Evolutionary conservation across 1,140 invertebrate genomes (phyloP).

Genomic region (Bathynomus jamesi): DNA sequence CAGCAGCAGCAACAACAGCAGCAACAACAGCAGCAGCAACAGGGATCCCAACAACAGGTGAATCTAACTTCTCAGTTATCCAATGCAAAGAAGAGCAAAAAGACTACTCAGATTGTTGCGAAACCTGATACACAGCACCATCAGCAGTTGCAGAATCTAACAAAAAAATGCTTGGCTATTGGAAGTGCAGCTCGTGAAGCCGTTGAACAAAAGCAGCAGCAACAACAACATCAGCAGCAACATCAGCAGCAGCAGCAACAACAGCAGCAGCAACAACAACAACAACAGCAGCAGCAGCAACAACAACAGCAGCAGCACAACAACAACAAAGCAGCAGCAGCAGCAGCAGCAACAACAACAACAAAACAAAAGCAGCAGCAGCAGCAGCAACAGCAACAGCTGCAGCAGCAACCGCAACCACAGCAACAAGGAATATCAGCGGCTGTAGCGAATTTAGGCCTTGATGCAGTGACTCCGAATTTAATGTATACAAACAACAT

Average conservation of each 20-base stretch:
- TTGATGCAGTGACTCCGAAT: constrained; percentile 18
- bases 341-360: too few species aligned
- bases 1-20: constrained; percentile 40
- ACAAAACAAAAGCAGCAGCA: constrained; percentile 5
- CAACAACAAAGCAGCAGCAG: constrained; percentile 34
- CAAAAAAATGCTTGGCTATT: background rate
- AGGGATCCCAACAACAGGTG: constrained; percentile 35
- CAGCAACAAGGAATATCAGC: constrained; percentile 15
- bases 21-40: constrained; percentile 40
- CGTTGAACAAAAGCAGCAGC: constrained; percentile 2
- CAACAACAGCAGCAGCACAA: constrained; percentile 41
- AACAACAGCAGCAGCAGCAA: constrained; percentile 38
- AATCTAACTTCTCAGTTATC: background rate
- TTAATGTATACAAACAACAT: constrained; percentile 34
- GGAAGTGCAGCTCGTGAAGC: background rate
- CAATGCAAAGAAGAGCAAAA: background rate
- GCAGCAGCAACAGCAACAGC: constrained; percentile 8
- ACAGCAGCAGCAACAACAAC: constrained; percentile 35
- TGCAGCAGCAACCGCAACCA: too few species aligned
- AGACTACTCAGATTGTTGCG: background rate
- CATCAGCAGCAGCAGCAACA: constrained; percentile 25
- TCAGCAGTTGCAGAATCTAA: background rate
- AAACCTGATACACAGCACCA: background rate
- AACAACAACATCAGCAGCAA: constrained; percentile 6
- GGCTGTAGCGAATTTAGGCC: constrained; percentile 13